Evolutionary conservation across 2,113 vertebrate genomes (phyloP), one percentile per base, ranked within the genome.

Genomic region (Podilymbus podiceps): DNA sequence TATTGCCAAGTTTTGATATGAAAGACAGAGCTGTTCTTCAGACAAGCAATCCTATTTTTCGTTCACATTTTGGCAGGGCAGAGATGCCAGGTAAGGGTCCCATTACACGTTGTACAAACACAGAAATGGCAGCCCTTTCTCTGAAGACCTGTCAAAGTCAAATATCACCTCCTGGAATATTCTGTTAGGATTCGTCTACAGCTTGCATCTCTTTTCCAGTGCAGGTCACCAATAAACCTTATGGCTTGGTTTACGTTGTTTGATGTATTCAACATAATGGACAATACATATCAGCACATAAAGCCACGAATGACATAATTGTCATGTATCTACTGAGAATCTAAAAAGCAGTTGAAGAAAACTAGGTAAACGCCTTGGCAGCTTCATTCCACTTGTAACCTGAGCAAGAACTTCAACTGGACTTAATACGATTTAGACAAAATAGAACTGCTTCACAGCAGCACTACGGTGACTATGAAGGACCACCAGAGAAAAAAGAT

Each of bases 11-110:
- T 88, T 92, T 81, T 8, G 4, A 33, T 89, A 56, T 46, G 74
- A 96, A 96, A 91, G 90, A 94, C 60, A 92, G 67, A 93, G 68
- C 72, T 93, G 79, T 78, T 96, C 72, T 58, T 93, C 73, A 93
- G 80, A 81, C 60, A 85, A 94, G 42, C 8, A 58, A 64, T 73
- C 25, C 64, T 81, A 46, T 64, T 96, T 92, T 92, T 89, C 80
- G 73, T 73, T 89, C 74, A 76, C 0, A 0, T 87, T 93, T 88
- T 62, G 66, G 76, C 53, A 95, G 40, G 60, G 47, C 71, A 93
- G 80, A 72, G 60, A 91, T 1, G 11, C 33, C 80, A 82, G 92
- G 83, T 59, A 81, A 77, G 66, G 46, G 60, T 90, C 80, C 73
- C 62, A 20, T 72, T 77, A 52, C 52, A 42, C 44, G 13, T 25